phyloP scores from a whole-genome alignment of 2,797 vertebrate species.

The Choloepus didactylus region DNA sequence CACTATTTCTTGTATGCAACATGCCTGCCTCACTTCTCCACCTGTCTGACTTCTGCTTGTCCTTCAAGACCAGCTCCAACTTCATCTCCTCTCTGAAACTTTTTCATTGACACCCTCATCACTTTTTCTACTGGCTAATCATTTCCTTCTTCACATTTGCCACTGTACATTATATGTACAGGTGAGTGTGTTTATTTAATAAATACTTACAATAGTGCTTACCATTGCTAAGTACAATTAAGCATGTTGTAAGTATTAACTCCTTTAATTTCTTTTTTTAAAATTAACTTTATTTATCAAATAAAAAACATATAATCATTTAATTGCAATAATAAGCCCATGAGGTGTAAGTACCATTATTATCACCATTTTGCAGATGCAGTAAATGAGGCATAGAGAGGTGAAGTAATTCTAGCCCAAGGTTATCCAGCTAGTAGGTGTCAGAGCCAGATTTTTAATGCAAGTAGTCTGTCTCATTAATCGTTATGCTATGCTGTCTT shows the following conservation, averaged over 20 bases:
- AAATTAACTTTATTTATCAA: too few species aligned
- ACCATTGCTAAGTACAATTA: background rate
- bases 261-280: background rate
- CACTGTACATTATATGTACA: background rate
- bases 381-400: background rate
- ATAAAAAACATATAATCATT: too few species aligned
- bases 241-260: background rate
- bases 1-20: background rate
- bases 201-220: background rate
- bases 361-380: background rate
- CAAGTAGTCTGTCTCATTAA: background rate
- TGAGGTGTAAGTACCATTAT: background rate
- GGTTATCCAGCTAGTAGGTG: too few species aligned
- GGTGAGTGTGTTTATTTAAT: background rate
- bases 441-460: background rate
- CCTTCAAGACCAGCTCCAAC: background rate
- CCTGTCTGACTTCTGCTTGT: background rate
- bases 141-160: background rate
- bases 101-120: background rate
- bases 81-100: background rate
- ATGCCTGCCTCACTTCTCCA: background rate
- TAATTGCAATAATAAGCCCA: background rate
- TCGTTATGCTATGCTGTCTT: background rate
- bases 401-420: background rate
- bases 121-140: background rate